These are phyloP conservation scores for Phenganax subtilis DNA, from an alignment of 92 coral and sea anemone genomes.

Conservation along the genomic window DNA sequence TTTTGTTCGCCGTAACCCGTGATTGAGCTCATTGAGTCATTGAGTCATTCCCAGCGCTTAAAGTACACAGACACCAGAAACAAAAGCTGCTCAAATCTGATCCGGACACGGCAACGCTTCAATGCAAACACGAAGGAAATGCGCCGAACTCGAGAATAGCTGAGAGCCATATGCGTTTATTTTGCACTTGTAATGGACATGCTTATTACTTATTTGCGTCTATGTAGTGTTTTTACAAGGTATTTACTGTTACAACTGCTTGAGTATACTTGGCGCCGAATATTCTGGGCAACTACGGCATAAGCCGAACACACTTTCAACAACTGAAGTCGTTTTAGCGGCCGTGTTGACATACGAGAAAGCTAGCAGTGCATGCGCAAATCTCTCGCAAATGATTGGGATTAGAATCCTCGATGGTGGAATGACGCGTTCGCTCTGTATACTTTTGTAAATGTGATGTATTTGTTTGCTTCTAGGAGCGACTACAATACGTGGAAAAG, in stretches of 20 bases:
- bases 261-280: conserved; percentile 25
- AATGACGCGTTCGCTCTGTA: background rate
- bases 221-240: conserved; percentile 5
- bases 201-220: conserved; percentile 7
- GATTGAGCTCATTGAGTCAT: background rate
- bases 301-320: conserved; percentile 36
- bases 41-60: conserved; percentile 4
- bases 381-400: background rate
- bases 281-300: conserved; percentile 18
- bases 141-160: background rate
- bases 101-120: conserved; percentile 22
- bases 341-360: conserved; percentile 40
- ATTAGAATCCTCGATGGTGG: background rate
- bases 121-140: conserved; percentile 22
- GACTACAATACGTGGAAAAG: background rate
- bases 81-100: conserved; percentile 19
- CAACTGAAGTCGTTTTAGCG: conserved; percentile 38
- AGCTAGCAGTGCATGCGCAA: background rate
- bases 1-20: background rate
- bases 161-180: conserved; percentile 19
- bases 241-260: conserved; percentile 26
- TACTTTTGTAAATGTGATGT: background rate
- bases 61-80: conserved; percentile 1
- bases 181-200: conserved; percentile 27
- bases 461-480: conserved; percentile 14